Conservation (phyloP, 2,888 invertebrate genomes). For the Trisateles emortualis region DNA sequence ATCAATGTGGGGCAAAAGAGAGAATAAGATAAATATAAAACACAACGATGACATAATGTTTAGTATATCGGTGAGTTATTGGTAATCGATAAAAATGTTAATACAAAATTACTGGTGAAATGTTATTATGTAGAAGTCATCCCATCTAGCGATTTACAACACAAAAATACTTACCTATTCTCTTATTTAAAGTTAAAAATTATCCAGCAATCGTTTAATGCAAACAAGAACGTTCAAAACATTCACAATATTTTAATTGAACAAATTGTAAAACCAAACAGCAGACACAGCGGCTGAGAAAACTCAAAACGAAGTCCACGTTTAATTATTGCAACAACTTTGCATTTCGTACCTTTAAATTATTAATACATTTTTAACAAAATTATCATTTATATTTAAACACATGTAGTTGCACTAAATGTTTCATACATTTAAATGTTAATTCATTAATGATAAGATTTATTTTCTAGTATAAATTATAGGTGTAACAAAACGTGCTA, state of each 20-base stretch:
- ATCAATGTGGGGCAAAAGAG: conserved; percentile 74
- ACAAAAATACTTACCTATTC: conserved; percentile 31
- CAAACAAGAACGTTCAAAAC: conserved; percentile 51
- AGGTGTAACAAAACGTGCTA: neutral
- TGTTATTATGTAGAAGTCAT: conserved; percentile 23
- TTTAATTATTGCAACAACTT: conserved; percentile 54
- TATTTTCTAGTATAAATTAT: neutral
- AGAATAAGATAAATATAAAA: conserved; percentile 39
- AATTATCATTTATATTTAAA: neutral
- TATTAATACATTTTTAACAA: neutral
- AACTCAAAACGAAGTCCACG: conserved; percentile 77
- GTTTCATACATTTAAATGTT: too few relatives aligned
- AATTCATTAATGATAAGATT: too few relatives aligned
- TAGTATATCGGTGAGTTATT: conserved; percentile 35
- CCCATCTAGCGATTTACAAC: conserved; percentile 5
- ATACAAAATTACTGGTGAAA: conserved; percentile 30
- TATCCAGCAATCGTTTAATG: conserved; percentile 23
- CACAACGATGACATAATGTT: conserved; percentile 24
- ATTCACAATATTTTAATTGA: conserved; percentile 45
- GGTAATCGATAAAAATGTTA: conserved; percentile 47
- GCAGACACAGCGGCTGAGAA: conserved; percentile 76
- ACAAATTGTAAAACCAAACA: conserved; percentile 67
- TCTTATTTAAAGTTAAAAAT: conserved; percentile 16
- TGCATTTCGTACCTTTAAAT: neutral
- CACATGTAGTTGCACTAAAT: too few relatives aligned